Evolutionary conservation across 2,888 invertebrate genomes (phyloP).

Genomic region (Euplagia quadripunctaria): DNA sequence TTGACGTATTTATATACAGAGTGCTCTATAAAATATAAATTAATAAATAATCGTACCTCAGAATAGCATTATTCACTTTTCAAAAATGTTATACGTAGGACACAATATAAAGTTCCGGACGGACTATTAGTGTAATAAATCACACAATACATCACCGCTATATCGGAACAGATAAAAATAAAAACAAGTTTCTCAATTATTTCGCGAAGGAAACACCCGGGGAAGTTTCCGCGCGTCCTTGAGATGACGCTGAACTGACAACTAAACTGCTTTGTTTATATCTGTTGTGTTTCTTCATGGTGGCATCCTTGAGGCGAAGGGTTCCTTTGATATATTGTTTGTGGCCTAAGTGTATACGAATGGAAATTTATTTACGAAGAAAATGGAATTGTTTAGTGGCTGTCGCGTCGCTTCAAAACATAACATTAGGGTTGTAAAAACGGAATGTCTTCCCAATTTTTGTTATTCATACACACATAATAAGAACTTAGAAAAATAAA

Average conservation of each 20-base stretch:
- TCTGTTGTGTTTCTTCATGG: neutral
- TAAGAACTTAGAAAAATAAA: neutral
- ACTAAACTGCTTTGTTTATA: constrained; percentile 9
- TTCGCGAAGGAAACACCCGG: neutral
- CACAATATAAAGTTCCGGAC: neutral
- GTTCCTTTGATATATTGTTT: constrained; percentile 17
- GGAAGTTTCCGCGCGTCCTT: neutral
- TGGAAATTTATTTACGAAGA: constrained; percentile 16
- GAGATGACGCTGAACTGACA: constrained; percentile 7
- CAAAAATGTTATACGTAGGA: neutral
- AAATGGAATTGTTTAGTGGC: constrained; percentile 14
- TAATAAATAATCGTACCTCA: too few relatives aligned
- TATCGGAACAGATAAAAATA: neutral
- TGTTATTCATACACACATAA: neutral
- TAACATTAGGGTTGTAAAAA: neutral
- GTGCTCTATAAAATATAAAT: too few relatives aligned
- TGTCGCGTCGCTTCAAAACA: neutral
- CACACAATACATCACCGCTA: neutral
- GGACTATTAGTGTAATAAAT: neutral
- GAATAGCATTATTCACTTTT: neutral
- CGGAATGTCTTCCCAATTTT: neutral
- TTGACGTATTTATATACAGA: too few relatives aligned
- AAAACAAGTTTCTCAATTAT: constrained; percentile 8
- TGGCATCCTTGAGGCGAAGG: constrained; percentile 10
- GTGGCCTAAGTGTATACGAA: constrained; percentile 8